These are phyloP conservation scores for Hippocampus comes DNA, from an alignment of 2,113 vertebrate genomes.

Conservation along the genomic window DNA sequence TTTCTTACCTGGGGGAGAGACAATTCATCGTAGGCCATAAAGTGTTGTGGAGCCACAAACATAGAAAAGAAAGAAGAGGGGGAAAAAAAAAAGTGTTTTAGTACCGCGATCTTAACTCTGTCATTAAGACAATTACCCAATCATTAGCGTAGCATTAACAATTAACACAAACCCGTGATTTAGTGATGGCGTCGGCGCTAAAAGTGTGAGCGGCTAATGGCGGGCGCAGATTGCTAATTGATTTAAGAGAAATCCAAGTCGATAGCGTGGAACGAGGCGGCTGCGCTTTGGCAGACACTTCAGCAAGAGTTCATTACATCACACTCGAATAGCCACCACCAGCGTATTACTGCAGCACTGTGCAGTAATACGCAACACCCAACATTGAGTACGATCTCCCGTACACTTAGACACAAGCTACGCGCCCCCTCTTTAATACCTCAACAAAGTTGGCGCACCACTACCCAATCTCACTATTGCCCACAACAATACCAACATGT, in stretches of 20 bases:
- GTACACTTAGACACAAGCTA: too few relatives aligned
- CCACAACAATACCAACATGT: too few relatives aligned
- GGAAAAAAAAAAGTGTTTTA: slow-evolving; percentile 14
- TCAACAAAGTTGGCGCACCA: too few relatives aligned
- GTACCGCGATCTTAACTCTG: slow-evolving; percentile 19
- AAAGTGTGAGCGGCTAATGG: slow-evolving; percentile 52
- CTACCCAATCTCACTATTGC: too few relatives aligned
- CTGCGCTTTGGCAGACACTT: slow-evolving; percentile 23
- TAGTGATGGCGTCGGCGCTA: slow-evolving; percentile 26
- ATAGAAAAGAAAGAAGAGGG: background rate
- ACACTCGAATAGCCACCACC: slow-evolving; percentile 51
- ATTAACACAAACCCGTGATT: slow-evolving; percentile 49
- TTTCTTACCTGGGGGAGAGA: slow-evolving; percentile 60
- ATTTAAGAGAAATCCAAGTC: slow-evolving; percentile 58
- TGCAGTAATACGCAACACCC: too few relatives aligned
- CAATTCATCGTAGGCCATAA: slow-evolving; percentile 2
- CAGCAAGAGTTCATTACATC: slow-evolving; percentile 32
- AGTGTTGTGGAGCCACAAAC: slow-evolving; percentile 16
- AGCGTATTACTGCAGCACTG: too few relatives aligned
- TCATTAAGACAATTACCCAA: slow-evolving; percentile 49
- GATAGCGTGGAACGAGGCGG: slow-evolving; percentile 19
- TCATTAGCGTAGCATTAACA: slow-evolving; percentile 45
- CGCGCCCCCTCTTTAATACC: too few relatives aligned
- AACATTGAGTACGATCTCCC: too few relatives aligned
- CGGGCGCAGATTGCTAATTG: slow-evolving; percentile 61